Evolutionary conservation across 2,113 vertebrate species (phyloP).

Genomic region (Apteryx mantelli): DNA sequence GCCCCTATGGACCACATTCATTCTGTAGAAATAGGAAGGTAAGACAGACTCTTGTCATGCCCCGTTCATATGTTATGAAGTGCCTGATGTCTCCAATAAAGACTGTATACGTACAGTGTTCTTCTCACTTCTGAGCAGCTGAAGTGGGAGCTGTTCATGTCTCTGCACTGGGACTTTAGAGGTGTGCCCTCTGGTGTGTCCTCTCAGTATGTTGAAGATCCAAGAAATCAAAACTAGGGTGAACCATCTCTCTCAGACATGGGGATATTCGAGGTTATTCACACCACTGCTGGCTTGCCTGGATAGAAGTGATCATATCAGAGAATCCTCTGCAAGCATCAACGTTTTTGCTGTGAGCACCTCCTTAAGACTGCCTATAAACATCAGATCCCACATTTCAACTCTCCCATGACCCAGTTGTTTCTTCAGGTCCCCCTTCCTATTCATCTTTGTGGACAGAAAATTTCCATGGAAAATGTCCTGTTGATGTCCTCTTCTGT

Average conservation of each 20-base stretch:
- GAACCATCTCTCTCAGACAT: background rate
- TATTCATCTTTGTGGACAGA: background rate
- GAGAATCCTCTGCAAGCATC: background rate
- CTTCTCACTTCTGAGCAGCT: background rate
- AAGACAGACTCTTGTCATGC: background rate
- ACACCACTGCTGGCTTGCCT: background rate
- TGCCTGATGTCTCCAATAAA: background rate
- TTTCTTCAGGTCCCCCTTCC: background rate
- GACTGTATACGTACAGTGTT: background rate
- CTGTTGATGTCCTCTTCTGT: background rate
- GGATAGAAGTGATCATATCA: background rate
- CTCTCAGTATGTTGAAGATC: background rate
- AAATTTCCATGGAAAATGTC: background rate
- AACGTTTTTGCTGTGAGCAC: background rate
- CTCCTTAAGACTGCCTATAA: background rate
- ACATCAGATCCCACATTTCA: background rate
- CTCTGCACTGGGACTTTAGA: background rate
- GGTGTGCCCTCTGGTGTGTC: background rate
- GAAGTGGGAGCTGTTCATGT: background rate
- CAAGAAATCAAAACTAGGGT: background rate
- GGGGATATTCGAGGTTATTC: background rate
- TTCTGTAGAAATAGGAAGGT: background rate
- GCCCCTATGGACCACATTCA: background rate
- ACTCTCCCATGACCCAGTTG: background rate
- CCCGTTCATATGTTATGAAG: background rate